Evolutionary conservation across 1,140 invertebrate species (phyloP), one percentile per base, ranked within the genome.

Genomic region (Aphaenogaster ashmeadi): DNA sequence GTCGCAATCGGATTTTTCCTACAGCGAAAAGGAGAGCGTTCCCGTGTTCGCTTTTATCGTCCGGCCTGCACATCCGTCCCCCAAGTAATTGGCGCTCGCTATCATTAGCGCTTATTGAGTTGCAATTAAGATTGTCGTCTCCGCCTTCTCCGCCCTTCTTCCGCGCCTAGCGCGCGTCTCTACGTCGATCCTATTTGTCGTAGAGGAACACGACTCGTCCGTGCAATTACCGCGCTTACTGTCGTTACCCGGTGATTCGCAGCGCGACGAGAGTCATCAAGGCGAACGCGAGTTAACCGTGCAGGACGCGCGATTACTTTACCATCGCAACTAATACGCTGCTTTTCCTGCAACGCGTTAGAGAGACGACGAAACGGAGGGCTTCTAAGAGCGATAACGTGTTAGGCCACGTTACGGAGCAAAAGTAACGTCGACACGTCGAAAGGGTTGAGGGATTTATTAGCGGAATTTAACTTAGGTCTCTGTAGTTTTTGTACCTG

Each of bases 101-200:
- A 72, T 88, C 87, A 79, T 88, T 88, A 86, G 47, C 66, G 62
- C 66, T 85, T 79, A 88, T 88, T 78, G 81, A 88, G 84, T 66
- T 33, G 84, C 85, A 87, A 89, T 89, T 89, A 89, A 89, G 69
- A 87, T 81, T 75, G 80, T 60, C 41, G 80, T 27, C 2, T 21
- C 66, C 41, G n/a, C 41, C 66, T 50, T 47, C 38, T 11, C 0
- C 21, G 13, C 4, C 38, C 18, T 4, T 11, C 11, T 47, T 58
- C 27, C 66, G 52, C 9, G 7, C 21, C 38, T 83, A 60, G 41
- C 80, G 69, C 54, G 80, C 38, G 41, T 58, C 15, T 56, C 36
- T 21, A 5, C 21, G 54, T 60, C 69, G 54, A 62, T 75, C n/a
- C 41, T 75, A 84, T 84, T 84, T 75, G 41, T 75, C 52, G 33